phyloP scores from a whole-genome alignment of 1,140 invertebrate genomes.

The Pseudoatta argentina region DNA sequence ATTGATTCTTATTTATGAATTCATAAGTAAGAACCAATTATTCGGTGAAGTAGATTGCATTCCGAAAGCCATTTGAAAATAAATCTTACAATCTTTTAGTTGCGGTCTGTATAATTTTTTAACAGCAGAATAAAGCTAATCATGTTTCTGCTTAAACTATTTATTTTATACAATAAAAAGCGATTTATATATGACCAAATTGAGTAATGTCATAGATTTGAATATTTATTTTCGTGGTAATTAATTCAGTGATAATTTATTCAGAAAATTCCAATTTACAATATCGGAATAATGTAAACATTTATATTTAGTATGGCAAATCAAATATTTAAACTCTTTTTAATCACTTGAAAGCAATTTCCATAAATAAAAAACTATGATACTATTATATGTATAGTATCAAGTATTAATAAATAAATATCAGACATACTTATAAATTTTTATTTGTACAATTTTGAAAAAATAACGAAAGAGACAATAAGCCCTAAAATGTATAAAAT shows the following conservation, averaged over 20 bases:
- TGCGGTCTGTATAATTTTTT: background rate
- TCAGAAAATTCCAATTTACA: background rate
- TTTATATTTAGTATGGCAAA: background rate
- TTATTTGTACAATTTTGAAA: background rate
- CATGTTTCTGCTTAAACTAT: constrained; percentile 5
- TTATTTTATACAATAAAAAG: background rate
- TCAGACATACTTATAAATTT: background rate
- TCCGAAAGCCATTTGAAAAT: no score
- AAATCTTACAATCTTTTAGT: no score
- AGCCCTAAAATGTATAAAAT: constrained; percentile 23
- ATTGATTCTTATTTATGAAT: no score
- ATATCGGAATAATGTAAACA: background rate
- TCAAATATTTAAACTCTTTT: background rate
- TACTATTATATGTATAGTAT: no score
- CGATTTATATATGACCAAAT: background rate
- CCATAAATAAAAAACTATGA: background rate
- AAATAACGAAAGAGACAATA: constrained; percentile 46
- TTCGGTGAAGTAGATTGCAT: no score
- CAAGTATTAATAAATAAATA: background rate
- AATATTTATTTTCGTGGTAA: constrained; percentile 27
- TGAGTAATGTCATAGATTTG: background rate
- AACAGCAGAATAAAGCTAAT: background rate
- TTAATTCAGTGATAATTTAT: constrained; percentile 30
- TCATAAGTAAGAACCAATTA: no score
- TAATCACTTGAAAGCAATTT: constrained; percentile 22